Evolutionary conservation across 1,140 invertebrate species (phyloP).

Genomic region (Venustaconcha ellipsiformis): DNA sequence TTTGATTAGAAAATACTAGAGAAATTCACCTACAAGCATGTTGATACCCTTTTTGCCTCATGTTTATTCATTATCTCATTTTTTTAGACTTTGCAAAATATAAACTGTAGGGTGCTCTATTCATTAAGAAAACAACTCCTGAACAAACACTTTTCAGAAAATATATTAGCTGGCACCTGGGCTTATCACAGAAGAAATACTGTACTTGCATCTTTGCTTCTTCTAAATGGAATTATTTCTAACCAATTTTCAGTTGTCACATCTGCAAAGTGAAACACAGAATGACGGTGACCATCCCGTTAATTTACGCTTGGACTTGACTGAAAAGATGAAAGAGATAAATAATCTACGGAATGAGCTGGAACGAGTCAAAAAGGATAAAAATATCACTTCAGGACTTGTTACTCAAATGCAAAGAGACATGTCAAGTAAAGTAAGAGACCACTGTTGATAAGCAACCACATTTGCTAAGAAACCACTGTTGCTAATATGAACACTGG

Average conservation of each 20-base stretch:
- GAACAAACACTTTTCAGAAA: too few relatives aligned
- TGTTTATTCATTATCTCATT: too few relatives aligned
- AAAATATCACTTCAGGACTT: slow-evolving; percentile 67
- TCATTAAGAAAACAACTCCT: too few relatives aligned
- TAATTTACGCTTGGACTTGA: slow-evolving; percentile 46
- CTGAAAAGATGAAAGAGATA: slow-evolving; percentile 55
- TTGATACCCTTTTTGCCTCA: too few relatives aligned
- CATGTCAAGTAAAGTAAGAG: slow-evolving; percentile 66
- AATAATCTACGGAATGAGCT: slow-evolving; percentile 59
- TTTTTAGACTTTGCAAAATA: too few relatives aligned
- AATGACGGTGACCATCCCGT: slow-evolving; percentile 35
- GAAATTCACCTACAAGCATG: too few relatives aligned
- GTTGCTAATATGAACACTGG: background rate
- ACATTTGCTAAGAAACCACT: slow-evolving; percentile 2
- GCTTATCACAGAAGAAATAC: too few relatives aligned
- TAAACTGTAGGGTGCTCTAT: too few relatives aligned
- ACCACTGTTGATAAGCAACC: slow-evolving; percentile 1
- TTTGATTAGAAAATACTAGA: too few relatives aligned
- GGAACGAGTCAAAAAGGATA: slow-evolving; percentile 67
- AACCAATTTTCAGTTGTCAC: slow-evolving; percentile 23
- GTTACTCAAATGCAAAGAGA: slow-evolving; percentile 69
- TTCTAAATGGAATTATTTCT: too few relatives aligned
- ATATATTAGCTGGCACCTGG: too few relatives aligned
- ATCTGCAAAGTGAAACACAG: slow-evolving; percentile 22
- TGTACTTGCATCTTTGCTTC: background rate